Evolutionary conservation across 2,888 invertebrate species (phyloP).

Genomic region (Azorinus chamasolen): DNA sequence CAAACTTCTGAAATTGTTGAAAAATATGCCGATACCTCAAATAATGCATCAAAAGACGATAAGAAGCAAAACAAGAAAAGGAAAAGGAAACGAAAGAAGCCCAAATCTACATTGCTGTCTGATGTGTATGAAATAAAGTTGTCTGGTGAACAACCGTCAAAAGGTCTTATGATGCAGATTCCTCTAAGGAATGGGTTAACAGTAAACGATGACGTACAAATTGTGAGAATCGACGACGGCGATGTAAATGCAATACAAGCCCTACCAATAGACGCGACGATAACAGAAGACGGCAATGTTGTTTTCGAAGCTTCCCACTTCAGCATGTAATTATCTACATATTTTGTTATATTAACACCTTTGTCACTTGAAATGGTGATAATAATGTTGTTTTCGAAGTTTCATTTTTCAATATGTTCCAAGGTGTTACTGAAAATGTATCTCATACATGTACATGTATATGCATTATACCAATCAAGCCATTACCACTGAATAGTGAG

Average conservation of each 20-base stretch:
- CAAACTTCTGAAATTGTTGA: not conserved
- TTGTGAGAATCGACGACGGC: constrained; percentile 20
- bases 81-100: constrained; percentile 8
- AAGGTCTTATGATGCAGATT: constrained; percentile 22
- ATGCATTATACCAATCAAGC: too few species aligned
- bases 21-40: not conserved
- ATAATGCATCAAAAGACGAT: not conserved
- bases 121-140: constrained; percentile 26
- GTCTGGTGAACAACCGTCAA: constrained; percentile 23
- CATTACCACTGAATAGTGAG: too few species aligned
- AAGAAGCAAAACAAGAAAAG: not conserved
- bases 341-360: too few species aligned
- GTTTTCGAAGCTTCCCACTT: constrained; percentile 22
- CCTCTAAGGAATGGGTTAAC: not conserved
- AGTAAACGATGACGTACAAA: not conserved
- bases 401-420: too few species aligned
- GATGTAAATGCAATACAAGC: not conserved
- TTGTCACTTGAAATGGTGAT: too few species aligned
- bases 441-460: too few species aligned
- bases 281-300: constrained; percentile 10
- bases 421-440: too few species aligned
- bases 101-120: constrained; percentile 3
- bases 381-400: too few species aligned
- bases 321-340: constrained; percentile 15
- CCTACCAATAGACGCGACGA: not conserved